These are phyloP conservation scores for Habrosyne pyritoides DNA, from an alignment of 2,888 invertebrate species.

Conservation along the genomic window DNA sequence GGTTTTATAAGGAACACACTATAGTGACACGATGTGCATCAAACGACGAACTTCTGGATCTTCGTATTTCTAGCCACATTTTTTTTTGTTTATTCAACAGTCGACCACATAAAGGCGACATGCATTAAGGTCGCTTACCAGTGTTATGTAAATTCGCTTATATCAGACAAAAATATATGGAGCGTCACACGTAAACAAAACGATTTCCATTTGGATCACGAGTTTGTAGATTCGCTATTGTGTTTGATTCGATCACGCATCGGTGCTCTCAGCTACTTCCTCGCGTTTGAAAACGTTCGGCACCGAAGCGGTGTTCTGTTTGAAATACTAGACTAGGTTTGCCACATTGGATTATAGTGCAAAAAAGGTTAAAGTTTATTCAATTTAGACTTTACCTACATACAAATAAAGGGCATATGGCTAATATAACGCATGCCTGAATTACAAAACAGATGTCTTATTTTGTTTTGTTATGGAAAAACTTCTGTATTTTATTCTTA, in stretches of 20 bases:
- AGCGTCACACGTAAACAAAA: background rate
- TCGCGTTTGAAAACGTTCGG: background rate
- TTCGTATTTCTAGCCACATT: too few species aligned
- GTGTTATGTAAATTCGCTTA: background rate
- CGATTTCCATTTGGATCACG: conserved; percentile 5
- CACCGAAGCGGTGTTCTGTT: background rate
- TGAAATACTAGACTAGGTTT: background rate
- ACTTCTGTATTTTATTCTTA: background rate
- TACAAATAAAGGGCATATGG: background rate
- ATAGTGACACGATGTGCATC: too few species aligned
- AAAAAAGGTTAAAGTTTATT: background rate
- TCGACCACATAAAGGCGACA: background rate
- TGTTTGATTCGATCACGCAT: conserved; percentile 6
- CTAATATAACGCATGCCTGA: too few species aligned
- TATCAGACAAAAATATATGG: background rate
- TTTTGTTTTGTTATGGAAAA: background rate
- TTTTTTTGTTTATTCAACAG: too few species aligned
- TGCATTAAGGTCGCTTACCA: background rate
- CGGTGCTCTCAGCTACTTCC: background rate
- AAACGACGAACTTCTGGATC: too few species aligned
- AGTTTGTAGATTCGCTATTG: conserved; percentile 6
- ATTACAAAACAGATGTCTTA: too few species aligned
- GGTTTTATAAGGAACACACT: too few species aligned
- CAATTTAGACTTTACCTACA: background rate
- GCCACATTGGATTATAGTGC: too few species aligned